A percentile compares a stretch with the other conserved stretches of the same genome.
Evolutionary conservation across 1,140 invertebrate genomes (phyloP).

Genomic region (Chymomyza costata): DNA sequence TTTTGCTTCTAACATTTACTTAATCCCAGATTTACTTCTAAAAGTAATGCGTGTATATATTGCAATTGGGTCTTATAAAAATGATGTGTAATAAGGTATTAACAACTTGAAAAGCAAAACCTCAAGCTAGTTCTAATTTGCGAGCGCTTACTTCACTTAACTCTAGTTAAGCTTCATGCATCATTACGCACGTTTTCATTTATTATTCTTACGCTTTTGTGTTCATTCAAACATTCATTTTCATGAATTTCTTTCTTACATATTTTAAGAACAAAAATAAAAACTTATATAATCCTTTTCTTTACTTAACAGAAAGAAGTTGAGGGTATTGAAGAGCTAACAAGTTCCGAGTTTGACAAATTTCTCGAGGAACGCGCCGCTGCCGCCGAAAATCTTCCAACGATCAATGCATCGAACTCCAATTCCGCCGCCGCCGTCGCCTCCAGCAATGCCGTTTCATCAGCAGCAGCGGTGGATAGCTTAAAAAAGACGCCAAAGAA

Average conservation of each 20-base stretch:
- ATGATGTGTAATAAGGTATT: no score
- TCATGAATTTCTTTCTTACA: slow-evolving; percentile 9
- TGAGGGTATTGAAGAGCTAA: slow-evolving; percentile 81
- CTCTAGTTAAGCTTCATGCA: slow-evolving; percentile 21
- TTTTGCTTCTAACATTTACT: no score
- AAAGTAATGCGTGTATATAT: no score
- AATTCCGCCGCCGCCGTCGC: slow-evolving; percentile 14
- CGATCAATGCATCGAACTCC: slow-evolving; percentile 61
- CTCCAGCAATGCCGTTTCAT: slow-evolving; percentile 31
- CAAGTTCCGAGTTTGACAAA: slow-evolving; percentile 93
- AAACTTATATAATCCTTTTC: slow-evolving; percentile 2
- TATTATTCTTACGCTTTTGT: slow-evolving; percentile 18
- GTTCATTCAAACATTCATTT: slow-evolving; percentile 37
- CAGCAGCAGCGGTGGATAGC: slow-evolving; percentile 25
- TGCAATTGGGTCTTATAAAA: no score
- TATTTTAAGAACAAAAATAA: not conserved
- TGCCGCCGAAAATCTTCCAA: slow-evolving; percentile 84
- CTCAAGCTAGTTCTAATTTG: no score
- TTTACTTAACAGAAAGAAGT: slow-evolving; percentile 52
- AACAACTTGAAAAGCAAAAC: no score
- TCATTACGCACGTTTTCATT: slow-evolving; percentile 24
- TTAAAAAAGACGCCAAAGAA: slow-evolving; percentile 70
- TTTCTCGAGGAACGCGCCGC: slow-evolving; percentile 93
- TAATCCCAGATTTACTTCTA: no score
- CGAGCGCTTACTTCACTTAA: no score